Evolutionary conservation across 2,797 vertebrate species (phyloP).

Genomic region (Threskiornis aethiopicus): DNA sequence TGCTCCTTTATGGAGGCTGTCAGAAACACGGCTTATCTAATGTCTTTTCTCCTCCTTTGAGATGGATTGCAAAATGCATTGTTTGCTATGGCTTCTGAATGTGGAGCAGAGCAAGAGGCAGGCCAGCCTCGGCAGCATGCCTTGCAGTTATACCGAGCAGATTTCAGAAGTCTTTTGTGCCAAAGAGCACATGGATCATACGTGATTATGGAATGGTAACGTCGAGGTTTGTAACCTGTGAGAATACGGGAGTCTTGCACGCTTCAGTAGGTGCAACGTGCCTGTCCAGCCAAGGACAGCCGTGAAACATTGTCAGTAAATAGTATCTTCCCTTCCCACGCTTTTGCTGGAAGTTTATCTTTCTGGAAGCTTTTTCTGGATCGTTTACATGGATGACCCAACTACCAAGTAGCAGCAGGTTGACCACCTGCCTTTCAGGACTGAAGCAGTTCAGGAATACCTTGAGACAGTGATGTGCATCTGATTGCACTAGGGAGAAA

Average conservation of each 20-base stretch:
- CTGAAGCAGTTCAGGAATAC: neutral
- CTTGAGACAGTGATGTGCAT: neutral
- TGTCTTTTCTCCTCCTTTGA: neutral
- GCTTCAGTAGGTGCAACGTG: neutral
- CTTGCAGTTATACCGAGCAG: neutral
- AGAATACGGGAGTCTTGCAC: neutral
- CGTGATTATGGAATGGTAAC: neutral
- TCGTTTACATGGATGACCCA: neutral
- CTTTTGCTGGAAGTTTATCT: neutral
- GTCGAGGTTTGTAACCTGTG: neutral
- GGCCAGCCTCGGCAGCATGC: neutral
- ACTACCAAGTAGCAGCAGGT: neutral
- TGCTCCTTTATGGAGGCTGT: neutral
- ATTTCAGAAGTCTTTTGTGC: neutral
- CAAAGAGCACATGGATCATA: accelerated
- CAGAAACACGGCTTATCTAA: neutral
- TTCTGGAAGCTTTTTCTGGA: neutral
- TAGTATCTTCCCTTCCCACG: neutral
- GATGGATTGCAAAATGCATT: neutral
- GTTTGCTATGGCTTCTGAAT: neutral
- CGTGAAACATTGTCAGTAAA: neutral
- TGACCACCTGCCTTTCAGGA: neutral
- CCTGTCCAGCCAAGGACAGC: neutral
- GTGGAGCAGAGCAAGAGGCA: neutral
- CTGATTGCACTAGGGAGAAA: neutral